Evolutionary conservation across 1,140 invertebrate genomes (phyloP), one percentile per base, ranked within the genome.

Genomic region (Mycetomoellerius zeteki): DNA sequence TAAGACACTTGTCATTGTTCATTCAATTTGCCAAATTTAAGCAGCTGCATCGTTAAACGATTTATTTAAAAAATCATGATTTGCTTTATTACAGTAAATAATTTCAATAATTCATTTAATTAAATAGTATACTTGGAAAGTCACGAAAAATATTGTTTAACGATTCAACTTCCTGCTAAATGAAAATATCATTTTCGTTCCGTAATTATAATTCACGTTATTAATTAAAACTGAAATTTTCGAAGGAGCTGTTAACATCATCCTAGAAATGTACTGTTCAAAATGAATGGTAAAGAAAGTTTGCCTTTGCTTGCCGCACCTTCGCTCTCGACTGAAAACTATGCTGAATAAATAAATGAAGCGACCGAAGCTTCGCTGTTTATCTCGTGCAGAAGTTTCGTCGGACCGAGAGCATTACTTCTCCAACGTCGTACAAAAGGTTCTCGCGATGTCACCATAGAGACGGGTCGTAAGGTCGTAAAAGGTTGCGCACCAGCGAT

Each of bases 381-480:
- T 75, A 62, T 84, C 80, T 62, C 80, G 80, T 56, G 69, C 69
- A 73, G 65, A 86, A 86, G 77, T 86, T 86, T 86, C 65, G 85
- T 71, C 52, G 77, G 47, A 43, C 77, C 54, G 67, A 82, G 47
- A 72, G 62, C 85, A 82, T 90, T 90, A 90, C 89, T 90, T 85
- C 75, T 60, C 77, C 88, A 78, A 54, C 72, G 58, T n/a, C 86
- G 77, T 88, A 88, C 62, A 86, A 91, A 91, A 90, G 89, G 77
- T 88, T 78, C 89, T 91, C 89, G 86, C 62, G 64, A 86, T 91
- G 90, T 91, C 88, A 88, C 89, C 89, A 86, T 90, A 90, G 89
- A 90, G 89, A 90, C 89, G 86, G 86, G 75, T 86, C 89, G 89
- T 85, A 85, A 91, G 89, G 86, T 91, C 89, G 89, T 91, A 91